Conservation (phyloP, 1,140 invertebrate species). For the Pinna nobilis region DNA sequence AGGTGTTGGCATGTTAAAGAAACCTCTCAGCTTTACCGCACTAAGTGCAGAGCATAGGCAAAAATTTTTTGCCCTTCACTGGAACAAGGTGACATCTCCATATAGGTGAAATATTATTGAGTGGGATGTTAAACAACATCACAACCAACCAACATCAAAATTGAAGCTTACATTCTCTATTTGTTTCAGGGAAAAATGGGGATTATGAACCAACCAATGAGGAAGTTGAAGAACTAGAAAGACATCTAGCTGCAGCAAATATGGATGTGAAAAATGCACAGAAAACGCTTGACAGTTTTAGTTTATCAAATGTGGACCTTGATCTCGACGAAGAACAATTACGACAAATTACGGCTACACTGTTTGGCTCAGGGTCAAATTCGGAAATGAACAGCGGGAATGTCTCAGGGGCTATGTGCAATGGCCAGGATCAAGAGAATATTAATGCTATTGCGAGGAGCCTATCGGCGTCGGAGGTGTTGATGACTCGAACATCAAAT, state of each 20-base stretch:
- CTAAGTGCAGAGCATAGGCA: too few relatives aligned
- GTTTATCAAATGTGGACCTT: conserved; percentile 49
- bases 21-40: too few relatives aligned
- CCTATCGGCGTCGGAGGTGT: conserved; percentile 30
- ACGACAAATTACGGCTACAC: conserved; percentile 1
- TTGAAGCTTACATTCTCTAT: not conserved
- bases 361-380: conserved; percentile 5
- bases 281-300: conserved; percentile 57
- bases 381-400: not conserved
- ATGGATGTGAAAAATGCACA: conserved; percentile 53
- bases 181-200: conserved; percentile 60
- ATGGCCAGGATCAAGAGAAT: conserved; percentile 43
- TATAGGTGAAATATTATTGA: too few relatives aligned
- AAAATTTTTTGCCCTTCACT: too few relatives aligned
- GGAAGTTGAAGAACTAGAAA: conserved; percentile 59
- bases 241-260: conserved; percentile 55
- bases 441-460: conserved; percentile 41
- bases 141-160: too few relatives aligned
- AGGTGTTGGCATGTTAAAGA: too few relatives aligned
- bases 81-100: too few relatives aligned
- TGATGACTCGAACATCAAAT: conserved; percentile 7
- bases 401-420: conserved; percentile 8
- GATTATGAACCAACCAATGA: conserved; percentile 50
- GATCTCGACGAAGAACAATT: conserved; percentile 49
- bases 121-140: too few relatives aligned